Evolutionary conservation across 2,888 invertebrate genomes (phyloP), one percentile per base, ranked within the genome.

Genomic region (Bugulina stolonifera): DNA sequence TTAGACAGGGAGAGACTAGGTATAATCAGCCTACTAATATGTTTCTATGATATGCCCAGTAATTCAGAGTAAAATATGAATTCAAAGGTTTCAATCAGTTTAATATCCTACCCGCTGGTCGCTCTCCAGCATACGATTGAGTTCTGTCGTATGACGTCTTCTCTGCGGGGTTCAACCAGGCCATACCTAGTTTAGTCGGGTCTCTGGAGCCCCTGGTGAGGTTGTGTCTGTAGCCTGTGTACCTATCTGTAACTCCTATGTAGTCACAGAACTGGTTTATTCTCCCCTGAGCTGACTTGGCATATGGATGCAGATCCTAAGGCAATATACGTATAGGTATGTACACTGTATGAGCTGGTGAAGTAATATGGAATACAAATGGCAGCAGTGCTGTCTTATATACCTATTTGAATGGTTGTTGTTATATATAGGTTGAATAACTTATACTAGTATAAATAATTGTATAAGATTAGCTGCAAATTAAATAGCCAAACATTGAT

Each of bases 171-270:
- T 64, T 34, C 23, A 69, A 43, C 57, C 64, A 52, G 22, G 35
- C 23, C 27, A 70, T 70, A 35, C 43, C 34, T 32, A 72, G 69
- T 32, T 71, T 54, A 29, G 70, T 70, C 14, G 70, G 70, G 32
- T 70, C 70, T 25, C 70, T 43, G 10, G 29, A 73, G n/a, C 75
- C 74, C 23, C 80, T 70, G 54, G 79, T 81, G 35, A 82, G 76
- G 76, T 83, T 84, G 76, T 82, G 77, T 54, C 83, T 75, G 77
- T 83, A 84, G 3, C 83, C 82, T 22, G 79, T 80, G 76, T 80
- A 84, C 27, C 83, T 76, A 76, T 84, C 84, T 0, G 84, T 84
- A 1, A 84, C 84, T 2, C 84, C 84, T 22, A 82, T 76, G 70
- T 80, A 78, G 74, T 84, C 83, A 71, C 81, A 82, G 77, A 83